Evolutionary conservation across 2,113 vertebrate genomes (phyloP), one percentile per base, ranked within the genome.

Genomic region (Puffinus mauretanicus): DNA sequence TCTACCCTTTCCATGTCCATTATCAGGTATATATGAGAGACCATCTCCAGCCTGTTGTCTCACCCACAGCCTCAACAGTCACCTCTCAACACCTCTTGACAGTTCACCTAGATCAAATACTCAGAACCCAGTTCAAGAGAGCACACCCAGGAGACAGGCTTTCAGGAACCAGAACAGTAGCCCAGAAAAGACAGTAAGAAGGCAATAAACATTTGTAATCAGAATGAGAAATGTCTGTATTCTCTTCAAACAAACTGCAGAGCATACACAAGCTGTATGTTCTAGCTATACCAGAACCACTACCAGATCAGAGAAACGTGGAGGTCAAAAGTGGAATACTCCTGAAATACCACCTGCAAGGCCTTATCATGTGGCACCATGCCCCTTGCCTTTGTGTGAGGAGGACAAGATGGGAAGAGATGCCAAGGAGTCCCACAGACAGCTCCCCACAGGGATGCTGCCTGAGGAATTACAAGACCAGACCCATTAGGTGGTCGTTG

Each of bases 361-460:
- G 26, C 51, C 40, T 60, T 26, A 14, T 42, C 30, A 10, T 21
- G 11, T 0, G 3, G 13, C 40, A 46, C 19, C 9, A 16, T 12
- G 34, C 12, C 38, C 36, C 11, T 26, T 55, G 16, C 49, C 25
- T 70, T 42, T 47, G 36, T 11, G 26, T 65, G 62, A 47, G 32
- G 44, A 76, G 38, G 34, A 70, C 8, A 30, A 76, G n/a, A 13
- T 29, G 51, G 36, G 42, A 40, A 57, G 36, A 46, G 54, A 52
- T 58, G 42, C 42, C 54, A 79, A 73, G 60, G 18, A 73, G 16
- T 69, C 40, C 42, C 60, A 57, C 42, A 72, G 36, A 29, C 19
- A 0, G 0, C 13, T 76, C 26, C 13, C 17, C 24, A n/a, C 17
- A 52, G 27, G 38, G 22, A 12, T 57, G 26, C 32, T 58, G 25